Evolutionary conservation across 1,140 invertebrate species (phyloP).

Genomic region (Asobara japonica): DNA sequence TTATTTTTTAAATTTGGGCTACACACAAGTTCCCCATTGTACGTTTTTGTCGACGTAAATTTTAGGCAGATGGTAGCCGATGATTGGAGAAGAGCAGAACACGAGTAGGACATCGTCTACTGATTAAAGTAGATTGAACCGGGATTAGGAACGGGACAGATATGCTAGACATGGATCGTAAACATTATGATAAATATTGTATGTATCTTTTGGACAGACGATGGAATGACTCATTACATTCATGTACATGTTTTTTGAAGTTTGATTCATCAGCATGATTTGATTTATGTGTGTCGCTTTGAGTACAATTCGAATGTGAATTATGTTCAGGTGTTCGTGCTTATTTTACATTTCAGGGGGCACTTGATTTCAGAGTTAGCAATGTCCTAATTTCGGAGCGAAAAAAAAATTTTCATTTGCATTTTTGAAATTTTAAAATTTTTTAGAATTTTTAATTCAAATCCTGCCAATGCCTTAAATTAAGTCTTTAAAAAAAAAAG

Average conservation of each 20-base stretch:
- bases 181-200: conserved; percentile 57
- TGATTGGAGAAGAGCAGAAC: neutral
- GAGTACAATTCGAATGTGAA: too few relatives aligned
- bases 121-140: neutral
- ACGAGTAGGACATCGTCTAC: neutral
- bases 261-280: neutral
- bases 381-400: too few relatives aligned
- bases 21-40: too few relatives aligned
- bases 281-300: neutral
- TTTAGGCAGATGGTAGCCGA: neutral
- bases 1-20: too few relatives aligned
- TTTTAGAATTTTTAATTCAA: too few relatives aligned
- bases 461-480: too few relatives aligned
- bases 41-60: neutral
- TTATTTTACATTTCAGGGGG: too few relatives aligned
- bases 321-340: too few relatives aligned
- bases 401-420: too few relatives aligned
- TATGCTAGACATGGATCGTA: conserved; percentile 54
- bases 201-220: conserved; percentile 38
- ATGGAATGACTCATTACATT: neutral
- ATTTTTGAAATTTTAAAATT: too few relatives aligned
- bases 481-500: too few relatives aligned
- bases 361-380: too few relatives aligned
- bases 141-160: neutral
- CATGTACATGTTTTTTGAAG: neutral